These are phyloP conservation scores for Rhamnusium bicolor DNA, from an alignment of 2,888 invertebrate species.

Conservation along the genomic window DNA sequence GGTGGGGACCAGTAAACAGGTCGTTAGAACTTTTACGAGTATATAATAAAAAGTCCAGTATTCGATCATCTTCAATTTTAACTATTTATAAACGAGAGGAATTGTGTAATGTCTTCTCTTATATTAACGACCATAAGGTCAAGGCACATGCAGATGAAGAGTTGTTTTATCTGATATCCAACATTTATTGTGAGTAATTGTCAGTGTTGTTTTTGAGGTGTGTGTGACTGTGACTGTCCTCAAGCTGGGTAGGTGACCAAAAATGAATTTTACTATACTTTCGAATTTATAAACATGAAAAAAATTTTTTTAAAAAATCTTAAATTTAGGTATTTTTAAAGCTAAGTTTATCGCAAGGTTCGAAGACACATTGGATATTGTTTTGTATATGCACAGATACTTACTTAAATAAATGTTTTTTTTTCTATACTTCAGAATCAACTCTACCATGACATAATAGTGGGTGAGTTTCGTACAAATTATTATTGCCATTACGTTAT, in stretches of 20 bases:
- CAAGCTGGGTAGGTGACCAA: background rate
- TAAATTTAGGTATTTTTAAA: no score
- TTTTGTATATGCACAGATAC: background rate
- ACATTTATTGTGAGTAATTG: background rate
- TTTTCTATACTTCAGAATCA: background rate
- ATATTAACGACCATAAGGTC: slow-evolving; percentile 9
- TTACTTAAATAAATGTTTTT: background rate
- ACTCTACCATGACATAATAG: background rate
- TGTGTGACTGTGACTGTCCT: background rate
- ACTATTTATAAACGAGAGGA: background rate
- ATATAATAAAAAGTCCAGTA: background rate
- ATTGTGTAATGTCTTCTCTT: background rate
- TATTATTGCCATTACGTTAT: background rate
- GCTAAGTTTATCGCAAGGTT: no score
- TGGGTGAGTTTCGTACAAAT: background rate
- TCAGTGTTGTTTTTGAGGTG: background rate
- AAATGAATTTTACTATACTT: background rate
- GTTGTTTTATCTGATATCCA: background rate
- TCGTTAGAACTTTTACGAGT: background rate
- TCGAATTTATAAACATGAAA: no score
- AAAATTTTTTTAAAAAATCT: no score
- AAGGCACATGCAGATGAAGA: slow-evolving; percentile 13
- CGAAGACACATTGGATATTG: background rate
- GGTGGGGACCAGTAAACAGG: background rate
- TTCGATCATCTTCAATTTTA: slow-evolving; percentile 22